phyloP scores from a whole-genome alignment of 2,888 invertebrate species.

The Plagodis dolabraria region DNA sequence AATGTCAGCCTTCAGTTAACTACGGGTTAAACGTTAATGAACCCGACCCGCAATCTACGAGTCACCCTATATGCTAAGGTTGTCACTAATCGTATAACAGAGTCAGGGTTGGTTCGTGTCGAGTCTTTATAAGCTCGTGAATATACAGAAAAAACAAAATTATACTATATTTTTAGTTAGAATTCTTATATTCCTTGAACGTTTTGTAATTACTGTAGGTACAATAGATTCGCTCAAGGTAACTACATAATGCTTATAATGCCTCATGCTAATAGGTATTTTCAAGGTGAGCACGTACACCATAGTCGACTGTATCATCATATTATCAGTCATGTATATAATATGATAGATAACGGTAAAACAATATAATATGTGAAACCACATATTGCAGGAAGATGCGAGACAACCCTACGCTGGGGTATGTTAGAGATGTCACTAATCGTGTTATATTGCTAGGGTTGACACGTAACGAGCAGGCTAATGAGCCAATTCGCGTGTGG shows the following conservation, averaged over 20 bases:
- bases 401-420: background rate
- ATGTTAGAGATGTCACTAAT: constrained; percentile 22
- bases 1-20: background rate
- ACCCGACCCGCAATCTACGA: background rate
- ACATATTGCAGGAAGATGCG: background rate
- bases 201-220: too few relatives aligned
- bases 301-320: too few relatives aligned
- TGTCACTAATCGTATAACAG: constrained; percentile 24
- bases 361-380: too few relatives aligned
- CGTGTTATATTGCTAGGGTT: constrained; percentile 15
- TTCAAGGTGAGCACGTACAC: too few relatives aligned
- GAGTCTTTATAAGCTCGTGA: background rate
- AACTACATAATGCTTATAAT: too few relatives aligned
- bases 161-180: too few relatives aligned
- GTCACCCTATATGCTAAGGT: constrained; percentile 6
- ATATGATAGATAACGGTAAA: too few relatives aligned
- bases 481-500: constrained; percentile 14
- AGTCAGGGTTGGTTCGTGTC: constrained; percentile 15
- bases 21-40: background rate
- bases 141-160: too few relatives aligned
- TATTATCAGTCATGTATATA: too few relatives aligned
- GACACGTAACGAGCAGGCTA: constrained; percentile 20
- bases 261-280: too few relatives aligned
- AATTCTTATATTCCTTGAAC: too few relatives aligned
- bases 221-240: too few relatives aligned